Evolutionary conservation across 2,888 invertebrate species (phyloP), one percentile per base, ranked within the genome.

Genomic region (Cheilosia soror): DNA sequence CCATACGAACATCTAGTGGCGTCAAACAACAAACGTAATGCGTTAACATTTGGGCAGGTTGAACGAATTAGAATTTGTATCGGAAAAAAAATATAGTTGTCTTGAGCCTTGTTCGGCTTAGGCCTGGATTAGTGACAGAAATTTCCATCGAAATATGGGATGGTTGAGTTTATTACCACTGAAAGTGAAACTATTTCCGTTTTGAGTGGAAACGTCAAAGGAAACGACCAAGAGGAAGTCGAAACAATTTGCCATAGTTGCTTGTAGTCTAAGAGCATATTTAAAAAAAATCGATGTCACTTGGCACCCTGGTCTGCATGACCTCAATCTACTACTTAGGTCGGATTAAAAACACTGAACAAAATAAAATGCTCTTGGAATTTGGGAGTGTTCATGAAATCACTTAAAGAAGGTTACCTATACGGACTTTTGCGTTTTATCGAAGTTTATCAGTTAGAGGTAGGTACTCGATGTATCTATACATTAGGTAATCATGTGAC

Each of bases 21-120:
- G 79, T 84, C 83, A 84, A 84, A 63, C 51, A 83, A 62, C 73
- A 49, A 40, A 75, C 76, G 44, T 68, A 49, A 68, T 57, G 66
- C 33, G 31, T 66, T 51, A 20, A 2, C 31, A 53, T 51, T 68
- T 76, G 66, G 53, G 42, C 40, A 15, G 40, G 31, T 60, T 51
- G 68, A 73, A 51, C 63, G 62, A 73, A 73, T 73, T 47, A 7
- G 57, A 27, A 63, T 62, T 65, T 5, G 27, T 73, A 53, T 63
- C 33, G 55, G 13, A 31, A 20, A 15, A 47, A 63, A 27, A 20
- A 44, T 1, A 42, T 42, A n/a, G 20, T 40, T 47, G 47, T 37
- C 11, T 13, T n/a, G 29, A 42, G 15, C 40, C 51, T 62, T 51
- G 27, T 71, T 42, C 40, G 31, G 40, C 13, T 40, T 60, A 37